phyloP scores from a whole-genome alignment of 2,113 vertebrate genomes.

The Bungarus multicinctus region DNA sequence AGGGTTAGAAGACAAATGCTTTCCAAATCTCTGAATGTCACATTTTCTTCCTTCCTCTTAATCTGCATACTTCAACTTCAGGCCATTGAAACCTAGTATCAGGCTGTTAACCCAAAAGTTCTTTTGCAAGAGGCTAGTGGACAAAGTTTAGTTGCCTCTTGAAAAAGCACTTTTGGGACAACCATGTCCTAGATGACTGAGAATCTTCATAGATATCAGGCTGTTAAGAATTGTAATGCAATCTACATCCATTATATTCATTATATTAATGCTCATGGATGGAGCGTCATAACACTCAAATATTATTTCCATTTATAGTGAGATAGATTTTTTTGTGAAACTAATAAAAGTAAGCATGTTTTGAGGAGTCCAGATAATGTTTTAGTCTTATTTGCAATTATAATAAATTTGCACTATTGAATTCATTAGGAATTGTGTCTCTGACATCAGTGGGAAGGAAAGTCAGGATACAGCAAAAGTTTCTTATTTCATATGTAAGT shows the following conservation, averaged over 20 bases:
- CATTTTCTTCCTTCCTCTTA: neutral
- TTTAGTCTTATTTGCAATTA: neutral
- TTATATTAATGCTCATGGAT: neutral
- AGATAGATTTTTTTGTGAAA: neutral
- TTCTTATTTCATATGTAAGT: conserved; percentile 39
- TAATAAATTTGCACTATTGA: neutral
- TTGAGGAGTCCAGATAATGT: neutral
- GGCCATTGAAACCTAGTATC: neutral
- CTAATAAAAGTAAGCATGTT: neutral
- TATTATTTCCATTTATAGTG: neutral
- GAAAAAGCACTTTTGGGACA: too few relatives aligned
- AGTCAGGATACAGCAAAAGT: conserved; percentile 35
- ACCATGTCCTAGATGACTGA: too few relatives aligned
- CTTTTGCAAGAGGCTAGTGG: too few relatives aligned
- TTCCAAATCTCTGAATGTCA: neutral
- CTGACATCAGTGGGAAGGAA: conserved; percentile 14
- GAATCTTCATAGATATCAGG: too few relatives aligned
- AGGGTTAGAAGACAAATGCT: neutral
- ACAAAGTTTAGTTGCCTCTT: too few relatives aligned
- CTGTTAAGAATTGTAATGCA: neutral
- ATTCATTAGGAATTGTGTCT: neutral
- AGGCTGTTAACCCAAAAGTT: neutral
- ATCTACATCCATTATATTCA: neutral
- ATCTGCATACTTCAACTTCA: neutral
- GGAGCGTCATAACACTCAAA: neutral